phyloP scores from a whole-genome alignment of 2,113 vertebrate species.

The Sinocyclocheilus anophthalmus region DNA sequence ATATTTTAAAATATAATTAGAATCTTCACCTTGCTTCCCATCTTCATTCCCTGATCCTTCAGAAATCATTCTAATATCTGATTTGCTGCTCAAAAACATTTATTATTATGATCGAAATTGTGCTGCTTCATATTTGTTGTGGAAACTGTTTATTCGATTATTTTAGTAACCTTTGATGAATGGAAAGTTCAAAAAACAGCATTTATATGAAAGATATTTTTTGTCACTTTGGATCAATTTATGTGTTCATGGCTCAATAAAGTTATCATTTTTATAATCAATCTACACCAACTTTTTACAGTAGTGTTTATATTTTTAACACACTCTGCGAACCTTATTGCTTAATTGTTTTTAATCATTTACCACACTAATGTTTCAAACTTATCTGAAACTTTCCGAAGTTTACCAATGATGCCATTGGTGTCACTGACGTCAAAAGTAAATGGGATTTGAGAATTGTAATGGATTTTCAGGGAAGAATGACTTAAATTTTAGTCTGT shows the following conservation, averaged over 20 bases:
- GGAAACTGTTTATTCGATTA: too few relatives aligned
- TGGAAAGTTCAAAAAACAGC: neutral
- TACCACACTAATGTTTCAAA: too few relatives aligned
- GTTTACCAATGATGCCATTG: too few relatives aligned
- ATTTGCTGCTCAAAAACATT: neutral
- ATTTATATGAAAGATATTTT: neutral
- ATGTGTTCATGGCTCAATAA: neutral
- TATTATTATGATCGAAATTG: neutral
- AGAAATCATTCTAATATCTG: neutral
- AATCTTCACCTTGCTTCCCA: neutral
- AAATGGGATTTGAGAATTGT: neutral
- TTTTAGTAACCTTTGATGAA: neutral
- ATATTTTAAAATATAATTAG: too few relatives aligned
- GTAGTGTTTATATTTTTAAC: neutral
- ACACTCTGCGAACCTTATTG: neutral
- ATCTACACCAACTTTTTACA: neutral
- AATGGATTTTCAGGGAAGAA: neutral
- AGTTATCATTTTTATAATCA: neutral
- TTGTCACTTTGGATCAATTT: neutral
- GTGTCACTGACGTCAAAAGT: neutral
- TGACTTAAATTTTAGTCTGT: too few relatives aligned
- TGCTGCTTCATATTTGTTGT: too few relatives aligned
- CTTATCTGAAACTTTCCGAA: too few relatives aligned
- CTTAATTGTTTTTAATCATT: neutral
- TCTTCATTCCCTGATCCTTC: neutral